Base-by-base conservation (phyloP, 2,888 invertebrate genomes). In the Euplexia lucipara region DNA sequence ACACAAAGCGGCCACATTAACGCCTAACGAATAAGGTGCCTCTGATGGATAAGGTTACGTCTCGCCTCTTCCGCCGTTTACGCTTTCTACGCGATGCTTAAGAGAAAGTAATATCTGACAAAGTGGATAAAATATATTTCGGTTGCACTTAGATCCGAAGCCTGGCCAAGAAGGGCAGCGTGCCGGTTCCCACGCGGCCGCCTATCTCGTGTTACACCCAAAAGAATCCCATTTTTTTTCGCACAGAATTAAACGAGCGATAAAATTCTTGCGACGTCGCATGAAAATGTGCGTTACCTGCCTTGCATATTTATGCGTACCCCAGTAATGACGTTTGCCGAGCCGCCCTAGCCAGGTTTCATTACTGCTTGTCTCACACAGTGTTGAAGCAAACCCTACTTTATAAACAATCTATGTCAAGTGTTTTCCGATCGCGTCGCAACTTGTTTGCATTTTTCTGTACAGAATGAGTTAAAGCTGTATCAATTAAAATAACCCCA, bases 271-370 rank as follows among this genome's bases (percentile, higher is more conserved):
- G 93, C 92, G 93, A 93, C 94, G 95, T 95, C 94, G 92, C 95
- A 93, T 94, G 94, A 94, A 95, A 95, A 95, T 95, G 94, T 95
- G 92, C 94, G 94, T 94, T 93, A 95, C 95, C 94, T 94, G 95
- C 90, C 95, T 92, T 95, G 95, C 95, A 95, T 95, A 95, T 94
- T 95, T 95, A 95, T 95, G 93, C 90, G 93, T 92, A 90, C 86
- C 91, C 88, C 88, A 87, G 94, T 95, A 95, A 95, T 95, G 94
- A 95, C 93, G 92, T 94, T 95, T 94, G 94, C 90, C 86, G 92
- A 91, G 91, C 88, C 89, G 59, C 81, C 86, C 86, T 83, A 86
- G 86, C 88, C 87, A 82, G 87, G 88, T 91, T 92, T 93, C 92
- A 94, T 94, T 94, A 94, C 88, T 78, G 87, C 88, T 88, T 87